Percentiles rank a stretch among this genome's conserved stretches.
Conservation (phyloP, 2,113 vertebrate species). For the Monopterus albus region DNA sequence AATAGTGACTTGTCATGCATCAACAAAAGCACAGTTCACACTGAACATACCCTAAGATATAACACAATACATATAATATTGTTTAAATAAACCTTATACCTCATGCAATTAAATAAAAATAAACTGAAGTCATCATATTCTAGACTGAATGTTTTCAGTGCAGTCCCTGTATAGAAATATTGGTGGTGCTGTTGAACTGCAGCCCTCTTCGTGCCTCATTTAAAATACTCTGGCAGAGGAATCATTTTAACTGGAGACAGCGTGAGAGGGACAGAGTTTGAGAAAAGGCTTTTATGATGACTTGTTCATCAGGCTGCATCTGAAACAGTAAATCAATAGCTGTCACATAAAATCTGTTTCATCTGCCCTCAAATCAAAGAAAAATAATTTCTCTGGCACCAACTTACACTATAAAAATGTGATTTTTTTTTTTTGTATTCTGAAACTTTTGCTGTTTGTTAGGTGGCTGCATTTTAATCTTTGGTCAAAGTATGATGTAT, state of each 20-base stretch:
- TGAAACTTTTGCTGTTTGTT: not conserved
- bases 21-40: constrained; percentile 2
- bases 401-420: not conserved
- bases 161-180: constrained; percentile 50
- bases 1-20: constrained; percentile 19
- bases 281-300: not conserved
- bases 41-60: not conserved
- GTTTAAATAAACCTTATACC: no score
- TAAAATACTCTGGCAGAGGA: constrained; percentile 20
- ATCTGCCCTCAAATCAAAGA: not conserved
- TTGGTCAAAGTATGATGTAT: not conserved
- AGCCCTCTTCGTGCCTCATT: constrained; percentile 19
- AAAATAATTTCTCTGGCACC: not conserved
- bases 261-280: not conserved
- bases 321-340: not conserved
- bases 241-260: constrained; percentile 6
- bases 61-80: not conserved
- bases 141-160: constrained; percentile 25
- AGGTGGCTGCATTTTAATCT: not conserved
- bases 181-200: constrained; percentile 77
- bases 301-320: not conserved
- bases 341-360: not conserved
- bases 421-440: not conserved
- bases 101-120: not conserved
- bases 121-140: not conserved